Evolutionary conservation across 2,888 invertebrate genomes (phyloP).

Genomic region (Drosophila tripunctata): DNA sequence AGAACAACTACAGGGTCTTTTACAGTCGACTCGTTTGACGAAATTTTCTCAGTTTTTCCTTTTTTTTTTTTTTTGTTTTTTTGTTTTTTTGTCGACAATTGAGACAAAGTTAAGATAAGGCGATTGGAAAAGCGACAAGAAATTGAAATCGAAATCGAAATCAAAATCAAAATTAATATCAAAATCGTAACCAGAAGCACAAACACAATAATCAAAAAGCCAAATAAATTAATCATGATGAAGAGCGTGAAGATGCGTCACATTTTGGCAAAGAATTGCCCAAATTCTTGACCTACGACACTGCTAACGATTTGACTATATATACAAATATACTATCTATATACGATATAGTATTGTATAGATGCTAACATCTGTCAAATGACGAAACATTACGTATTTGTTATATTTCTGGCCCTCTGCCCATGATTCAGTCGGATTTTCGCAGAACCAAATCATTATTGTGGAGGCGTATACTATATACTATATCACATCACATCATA

Average conservation of each 20-base stretch:
- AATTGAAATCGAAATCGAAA: constrained; percentile 7
- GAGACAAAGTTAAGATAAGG: constrained; percentile 36
- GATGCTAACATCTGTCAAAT: constrained; percentile 35
- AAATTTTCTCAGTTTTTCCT: not conserved
- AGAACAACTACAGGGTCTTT: too few species aligned
- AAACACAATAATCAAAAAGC: constrained; percentile 1
- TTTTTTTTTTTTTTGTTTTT: constrained; percentile 9
- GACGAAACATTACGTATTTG: constrained; percentile 51
- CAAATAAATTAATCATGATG: constrained; percentile 13
- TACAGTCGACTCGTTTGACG: too few species aligned
- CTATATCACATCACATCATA: not conserved
- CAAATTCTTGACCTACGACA: constrained; percentile 62
- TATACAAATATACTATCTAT: not conserved
- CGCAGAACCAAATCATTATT: constrained; percentile 33
- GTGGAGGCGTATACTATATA: constrained; percentile 13
- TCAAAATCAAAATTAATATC: constrained; percentile 19
- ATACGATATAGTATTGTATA: not conserved
- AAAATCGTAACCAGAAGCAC: constrained; percentile 31
- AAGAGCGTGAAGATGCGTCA: constrained; percentile 43
- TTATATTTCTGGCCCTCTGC: constrained; percentile 14
- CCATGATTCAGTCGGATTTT: constrained; percentile 37
- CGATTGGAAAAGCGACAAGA: constrained; percentile 16
- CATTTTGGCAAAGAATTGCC: constrained; percentile 38
- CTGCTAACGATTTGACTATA: not conserved
- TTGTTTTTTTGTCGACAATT: constrained; percentile 54